phyloP scores from a whole-genome alignment of 2,888 invertebrate species.

The Leucophora obtusa region DNA sequence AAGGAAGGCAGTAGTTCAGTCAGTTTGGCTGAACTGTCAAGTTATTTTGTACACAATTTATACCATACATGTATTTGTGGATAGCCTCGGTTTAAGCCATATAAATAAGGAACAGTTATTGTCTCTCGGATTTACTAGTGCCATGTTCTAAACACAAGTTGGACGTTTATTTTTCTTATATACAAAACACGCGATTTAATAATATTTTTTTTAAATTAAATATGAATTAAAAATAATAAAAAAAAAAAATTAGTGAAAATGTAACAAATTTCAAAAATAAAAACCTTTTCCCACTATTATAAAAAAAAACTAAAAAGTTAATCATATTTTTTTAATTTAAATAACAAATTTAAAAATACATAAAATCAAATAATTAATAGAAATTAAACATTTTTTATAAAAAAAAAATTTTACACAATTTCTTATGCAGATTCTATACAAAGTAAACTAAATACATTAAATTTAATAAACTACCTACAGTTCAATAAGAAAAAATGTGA shows the following conservation, averaged over 20 bases:
- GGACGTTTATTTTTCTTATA: conserved; percentile 35
- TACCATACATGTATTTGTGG: conserved; percentile 55
- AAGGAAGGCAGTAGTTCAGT: conserved; percentile 39
- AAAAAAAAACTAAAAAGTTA: too few species aligned
- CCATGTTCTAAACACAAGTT: conserved; percentile 73
- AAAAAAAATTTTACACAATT: too few species aligned
- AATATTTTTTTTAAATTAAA: background rate
- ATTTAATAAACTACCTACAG: too few species aligned
- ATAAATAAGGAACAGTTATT: conserved; percentile 77
- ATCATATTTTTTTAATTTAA: too few species aligned
- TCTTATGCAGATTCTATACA: too few species aligned
- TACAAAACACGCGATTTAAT: conserved; percentile 10
- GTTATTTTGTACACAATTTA: conserved; percentile 4
- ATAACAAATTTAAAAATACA: too few species aligned
- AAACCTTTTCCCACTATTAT: background rate
- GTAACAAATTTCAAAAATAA: background rate
- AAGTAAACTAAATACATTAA: too few species aligned
- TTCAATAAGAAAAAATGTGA: too few species aligned
- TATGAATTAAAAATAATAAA: background rate
- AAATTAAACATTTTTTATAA: too few species aligned
- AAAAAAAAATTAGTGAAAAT: background rate
- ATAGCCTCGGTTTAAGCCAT: conserved; percentile 78
- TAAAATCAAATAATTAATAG: too few species aligned
- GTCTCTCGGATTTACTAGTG: conserved; percentile 73
- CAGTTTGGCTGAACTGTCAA: conserved; percentile 38